Percentiles rank a stretch among this genome's conserved stretches.
Conservation (phyloP, 2,797 vertebrate species). For the Oreochromis grahami region DNA sequence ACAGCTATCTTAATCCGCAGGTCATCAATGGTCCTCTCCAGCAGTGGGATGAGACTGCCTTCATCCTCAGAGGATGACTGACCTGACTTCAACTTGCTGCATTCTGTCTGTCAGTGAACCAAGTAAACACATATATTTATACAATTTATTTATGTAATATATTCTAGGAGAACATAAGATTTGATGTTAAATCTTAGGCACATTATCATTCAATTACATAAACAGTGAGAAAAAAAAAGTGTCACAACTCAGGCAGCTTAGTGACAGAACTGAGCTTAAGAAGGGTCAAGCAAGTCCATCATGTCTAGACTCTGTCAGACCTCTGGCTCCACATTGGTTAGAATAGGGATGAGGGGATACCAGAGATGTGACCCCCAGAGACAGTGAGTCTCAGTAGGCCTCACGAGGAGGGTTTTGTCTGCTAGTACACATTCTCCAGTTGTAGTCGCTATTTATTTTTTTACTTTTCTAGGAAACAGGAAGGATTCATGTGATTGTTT, state of each 20-base stretch:
- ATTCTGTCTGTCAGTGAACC: conserved; percentile 71
- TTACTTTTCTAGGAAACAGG: background rate
- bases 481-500: background rate
- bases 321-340: conserved; percentile 71
- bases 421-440: conserved; percentile 42
- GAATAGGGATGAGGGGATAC: conserved; percentile 58
- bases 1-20: conserved; percentile 86
- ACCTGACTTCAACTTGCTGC: conserved; percentile 69
- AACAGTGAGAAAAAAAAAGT: background rate
- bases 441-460: conserved; percentile 32
- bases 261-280: conserved; percentile 25
- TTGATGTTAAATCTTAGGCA: background rate
- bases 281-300: conserved; percentile 65
- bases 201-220: conserved; percentile 5
- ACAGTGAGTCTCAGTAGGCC: conserved; percentile 63
- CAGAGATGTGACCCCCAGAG: conserved; percentile 67
- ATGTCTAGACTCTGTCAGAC: conserved; percentile 76
- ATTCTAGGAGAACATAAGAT: background rate
- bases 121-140: background rate
- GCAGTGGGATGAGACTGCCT: conserved; percentile 81
- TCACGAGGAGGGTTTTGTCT: conserved; percentile 47
- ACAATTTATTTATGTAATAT: too few species aligned
- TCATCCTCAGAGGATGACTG: conserved; percentile 77
- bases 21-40: conserved; percentile 89
- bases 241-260: conserved; percentile 32